phyloP scores from a whole-genome alignment of 2,113 vertebrate genomes.

The Pseudonaja textilis region DNA sequence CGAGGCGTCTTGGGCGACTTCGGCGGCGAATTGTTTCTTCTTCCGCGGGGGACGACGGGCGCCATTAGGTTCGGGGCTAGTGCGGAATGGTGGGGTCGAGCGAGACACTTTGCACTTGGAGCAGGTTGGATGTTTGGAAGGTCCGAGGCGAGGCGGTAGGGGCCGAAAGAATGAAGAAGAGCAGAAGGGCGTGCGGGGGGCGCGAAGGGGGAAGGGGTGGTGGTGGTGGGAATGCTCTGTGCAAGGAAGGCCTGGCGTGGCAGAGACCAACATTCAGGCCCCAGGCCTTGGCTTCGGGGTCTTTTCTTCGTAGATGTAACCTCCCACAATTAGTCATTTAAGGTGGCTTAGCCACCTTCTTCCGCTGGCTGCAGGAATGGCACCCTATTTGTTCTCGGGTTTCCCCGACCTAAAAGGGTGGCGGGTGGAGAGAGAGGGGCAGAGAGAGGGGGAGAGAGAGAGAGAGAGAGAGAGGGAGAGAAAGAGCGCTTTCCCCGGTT shows the following conservation, averaged over 20 bases:
- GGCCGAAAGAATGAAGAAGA: neutral
- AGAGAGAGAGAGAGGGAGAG: neutral
- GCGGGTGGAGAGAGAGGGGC: neutral
- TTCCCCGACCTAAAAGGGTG: neutral
- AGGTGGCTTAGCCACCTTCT: too few relatives aligned
- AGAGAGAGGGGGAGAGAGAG: neutral
- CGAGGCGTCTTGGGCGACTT: neutral
- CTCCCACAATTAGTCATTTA: neutral
- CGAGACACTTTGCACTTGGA: neutral
- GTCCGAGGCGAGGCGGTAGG: neutral
- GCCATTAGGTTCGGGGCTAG: neutral
- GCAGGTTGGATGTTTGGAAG: neutral
- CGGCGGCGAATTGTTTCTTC: neutral
- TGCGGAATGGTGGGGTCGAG: neutral
- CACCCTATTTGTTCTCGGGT: neutral
- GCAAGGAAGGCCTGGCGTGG: neutral
- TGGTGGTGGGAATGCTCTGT: neutral
- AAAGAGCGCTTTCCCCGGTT: neutral
- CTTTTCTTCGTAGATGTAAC: neutral
- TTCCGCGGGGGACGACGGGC: neutral
- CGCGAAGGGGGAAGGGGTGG: neutral
- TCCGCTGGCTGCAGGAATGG: neutral
- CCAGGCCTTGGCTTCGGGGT: neutral
- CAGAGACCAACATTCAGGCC: neutral
- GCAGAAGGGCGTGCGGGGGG: neutral